Conservation (phyloP, 2,113 vertebrate species). For the Microcebus murinus region DNA sequence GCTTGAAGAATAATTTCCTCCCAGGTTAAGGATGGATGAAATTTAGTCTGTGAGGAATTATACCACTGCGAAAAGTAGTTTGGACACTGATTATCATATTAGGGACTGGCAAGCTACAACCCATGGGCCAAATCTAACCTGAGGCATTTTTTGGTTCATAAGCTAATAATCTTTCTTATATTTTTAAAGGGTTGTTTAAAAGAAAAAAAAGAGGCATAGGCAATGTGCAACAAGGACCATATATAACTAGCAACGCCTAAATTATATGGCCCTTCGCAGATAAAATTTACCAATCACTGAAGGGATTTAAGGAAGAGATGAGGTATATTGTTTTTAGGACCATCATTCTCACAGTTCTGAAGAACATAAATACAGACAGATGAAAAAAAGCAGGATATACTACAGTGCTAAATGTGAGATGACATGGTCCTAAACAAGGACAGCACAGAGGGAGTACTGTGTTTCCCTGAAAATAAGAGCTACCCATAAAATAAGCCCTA, state of each 20-base stretch:
- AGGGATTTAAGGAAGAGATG: neutral
- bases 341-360: constrained; percentile 11
- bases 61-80: neutral
- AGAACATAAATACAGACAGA: neutral
- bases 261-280: neutral
- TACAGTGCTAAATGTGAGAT: neutral
- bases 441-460: neutral
- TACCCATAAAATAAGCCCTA: no score
- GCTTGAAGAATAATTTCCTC: neutral
- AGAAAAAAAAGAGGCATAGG: neutral
- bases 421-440: neutral
- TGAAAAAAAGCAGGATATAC: neutral
- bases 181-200: neutral
- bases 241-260: neutral
- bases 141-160: neutral
- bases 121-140: neutral
- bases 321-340: neutral
- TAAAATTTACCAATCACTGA: neutral
- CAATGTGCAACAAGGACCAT: neutral
- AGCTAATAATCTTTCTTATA: neutral
- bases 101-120: neutral
- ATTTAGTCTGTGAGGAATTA: neutral
- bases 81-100: neutral
- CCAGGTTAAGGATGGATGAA: neutral
- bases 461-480: no score